A percentile compares a stretch with the other conserved stretches of the same genome.
These are phyloP conservation scores for Petroica traversi DNA, from an alignment of 2,113 vertebrate species.

Conservation along the genomic window DNA sequence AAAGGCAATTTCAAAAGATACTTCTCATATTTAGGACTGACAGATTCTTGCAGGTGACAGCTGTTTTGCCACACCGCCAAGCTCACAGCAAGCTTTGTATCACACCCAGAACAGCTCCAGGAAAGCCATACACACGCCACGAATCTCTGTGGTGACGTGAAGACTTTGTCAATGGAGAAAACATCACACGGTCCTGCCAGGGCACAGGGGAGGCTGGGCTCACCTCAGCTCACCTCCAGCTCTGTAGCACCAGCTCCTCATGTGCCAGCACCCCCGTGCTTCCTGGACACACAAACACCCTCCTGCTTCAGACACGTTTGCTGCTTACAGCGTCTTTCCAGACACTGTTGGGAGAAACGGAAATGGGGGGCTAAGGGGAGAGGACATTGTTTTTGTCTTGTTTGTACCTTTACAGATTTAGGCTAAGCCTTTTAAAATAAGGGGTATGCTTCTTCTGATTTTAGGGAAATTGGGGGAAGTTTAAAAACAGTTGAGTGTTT, in stretches of 20 bases:
- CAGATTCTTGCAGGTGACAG: slow-evolving; percentile 36
- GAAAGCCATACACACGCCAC: not conserved
- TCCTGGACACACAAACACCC: not conserved
- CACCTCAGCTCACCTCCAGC: not conserved
- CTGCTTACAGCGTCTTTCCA: not conserved
- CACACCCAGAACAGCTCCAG: not conserved
- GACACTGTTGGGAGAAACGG: not conserved
- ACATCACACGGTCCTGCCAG: not conserved
- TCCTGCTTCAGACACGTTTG: fast-evolving
- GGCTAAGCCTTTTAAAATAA: not conserved
- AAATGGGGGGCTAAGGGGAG: not conserved
- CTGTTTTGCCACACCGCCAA: slow-evolving; percentile 19
- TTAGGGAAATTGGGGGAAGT: not conserved
- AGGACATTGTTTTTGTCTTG: not conserved
- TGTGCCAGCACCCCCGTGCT: not conserved
- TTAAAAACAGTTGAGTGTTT: not conserved
- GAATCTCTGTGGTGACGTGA: not conserved
- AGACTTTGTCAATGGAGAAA: not conserved
- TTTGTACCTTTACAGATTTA: not conserved
- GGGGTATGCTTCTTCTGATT: not conserved
- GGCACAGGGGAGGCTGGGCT: not conserved
- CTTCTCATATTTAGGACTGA: not conserved
- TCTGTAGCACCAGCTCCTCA: fast-evolving
- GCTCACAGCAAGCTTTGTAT: not conserved
- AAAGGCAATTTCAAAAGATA: not conserved